Evolutionary conservation across 1,140 invertebrate genomes (phyloP).

Genomic region (Musca vetustissima): DNA sequence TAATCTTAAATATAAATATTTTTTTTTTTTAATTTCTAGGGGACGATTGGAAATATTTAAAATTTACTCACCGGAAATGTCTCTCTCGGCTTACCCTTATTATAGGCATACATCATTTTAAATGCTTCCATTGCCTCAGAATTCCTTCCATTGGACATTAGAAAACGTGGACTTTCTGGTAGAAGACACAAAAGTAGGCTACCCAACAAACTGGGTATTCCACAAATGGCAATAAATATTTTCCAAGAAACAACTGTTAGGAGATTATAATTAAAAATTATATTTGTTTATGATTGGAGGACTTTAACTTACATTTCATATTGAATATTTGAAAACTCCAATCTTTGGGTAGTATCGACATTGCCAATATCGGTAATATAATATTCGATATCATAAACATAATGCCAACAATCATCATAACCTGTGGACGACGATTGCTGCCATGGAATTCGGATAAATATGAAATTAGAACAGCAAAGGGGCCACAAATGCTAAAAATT

Average conservation of each 20-base stretch:
- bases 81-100: slow-evolving; percentile 61
- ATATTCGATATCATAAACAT: slow-evolving; percentile 64
- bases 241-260: slow-evolving; percentile 74
- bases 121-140: slow-evolving; percentile 59
- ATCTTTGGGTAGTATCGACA: slow-evolving; percentile 57
- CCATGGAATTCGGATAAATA: slow-evolving; percentile 71
- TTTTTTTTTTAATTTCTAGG: too few relatives aligned
- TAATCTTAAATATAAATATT: neutral
- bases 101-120: slow-evolving; percentile 42
- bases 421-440: slow-evolving; percentile 62
- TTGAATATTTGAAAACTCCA: slow-evolving; percentile 38
- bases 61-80: slow-evolving; percentile 63
- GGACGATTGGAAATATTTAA: neutral
- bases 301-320: slow-evolving; percentile 36
- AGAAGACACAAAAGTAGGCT: slow-evolving; percentile 66
- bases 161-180: slow-evolving; percentile 81
- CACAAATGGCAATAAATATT: slow-evolving; percentile 68
- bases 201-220: slow-evolving; percentile 67
- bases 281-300: too few relatives aligned
- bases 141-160: slow-evolving; percentile 69
- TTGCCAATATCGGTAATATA: slow-evolving; percentile 61
- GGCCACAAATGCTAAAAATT: slow-evolving; percentile 67
- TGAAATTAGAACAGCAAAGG: slow-evolving; percentile 70
- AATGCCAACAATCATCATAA: slow-evolving; percentile 65
- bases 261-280: neutral